Percentiles rank a stretch among this genome's conserved stretches.
These are phyloP conservation scores for Pyxicephalus adspersus DNA, from an alignment of 2,113 vertebrate species.

Conservation along the genomic window DNA sequence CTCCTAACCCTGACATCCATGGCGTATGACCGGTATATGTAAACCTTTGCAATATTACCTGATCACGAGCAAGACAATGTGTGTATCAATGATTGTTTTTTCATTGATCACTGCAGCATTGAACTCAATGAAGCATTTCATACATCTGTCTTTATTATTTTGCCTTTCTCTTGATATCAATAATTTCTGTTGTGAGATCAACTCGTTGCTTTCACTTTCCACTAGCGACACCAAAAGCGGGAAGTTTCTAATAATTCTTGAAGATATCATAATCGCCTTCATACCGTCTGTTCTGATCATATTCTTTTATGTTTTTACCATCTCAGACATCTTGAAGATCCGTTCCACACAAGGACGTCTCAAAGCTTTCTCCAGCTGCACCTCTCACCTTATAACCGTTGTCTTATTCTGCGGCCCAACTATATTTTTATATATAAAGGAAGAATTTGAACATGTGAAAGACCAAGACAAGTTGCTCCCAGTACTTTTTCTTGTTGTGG, in stretches of 20 bases:
- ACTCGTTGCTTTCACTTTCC: not conserved
- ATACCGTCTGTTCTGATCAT: not conserved
- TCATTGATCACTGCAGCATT: slow-evolving; percentile 54
- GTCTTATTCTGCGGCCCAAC: not conserved
- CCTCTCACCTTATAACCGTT: not conserved
- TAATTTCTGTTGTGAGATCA: slow-evolving; percentile 11
- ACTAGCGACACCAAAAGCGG: not conserved
- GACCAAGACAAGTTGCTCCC: too few relatives aligned
- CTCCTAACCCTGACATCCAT: slow-evolving; percentile 62
- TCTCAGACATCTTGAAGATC: too few relatives aligned
- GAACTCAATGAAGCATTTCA: not conserved
- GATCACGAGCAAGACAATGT: slow-evolving; percentile 56
- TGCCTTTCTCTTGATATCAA: not conserved
- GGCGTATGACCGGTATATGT: slow-evolving; percentile 65
- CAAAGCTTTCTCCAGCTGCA: too few relatives aligned
- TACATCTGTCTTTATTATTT: not conserved
- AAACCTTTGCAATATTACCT: slow-evolving; percentile 62
- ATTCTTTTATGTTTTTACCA: not conserved
- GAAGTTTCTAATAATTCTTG: not conserved
- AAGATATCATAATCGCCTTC: not conserved
- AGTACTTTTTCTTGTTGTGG: too few relatives aligned
- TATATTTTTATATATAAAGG: not conserved
- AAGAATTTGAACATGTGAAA: not conserved
- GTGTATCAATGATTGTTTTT: slow-evolving; percentile 52
- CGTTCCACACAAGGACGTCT: too few relatives aligned